phyloP scores from a whole-genome alignment of 1,140 invertebrate genomes.

The Drosophila virilis region DNA sequence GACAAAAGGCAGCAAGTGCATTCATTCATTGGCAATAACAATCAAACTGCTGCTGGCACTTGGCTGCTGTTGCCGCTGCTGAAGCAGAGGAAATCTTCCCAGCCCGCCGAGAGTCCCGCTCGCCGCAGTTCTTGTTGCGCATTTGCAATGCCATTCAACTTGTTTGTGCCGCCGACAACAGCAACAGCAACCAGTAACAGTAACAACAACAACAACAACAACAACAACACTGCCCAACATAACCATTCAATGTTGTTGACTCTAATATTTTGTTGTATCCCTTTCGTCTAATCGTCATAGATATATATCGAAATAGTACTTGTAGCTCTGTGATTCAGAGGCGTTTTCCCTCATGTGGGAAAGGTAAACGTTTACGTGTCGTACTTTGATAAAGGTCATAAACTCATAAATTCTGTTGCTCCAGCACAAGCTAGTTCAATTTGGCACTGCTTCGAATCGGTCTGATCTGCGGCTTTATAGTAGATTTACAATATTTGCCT shows the following conservation, averaged over 20 bases:
- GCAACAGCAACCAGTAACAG: slow-evolving; percentile 16
- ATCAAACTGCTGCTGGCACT: slow-evolving; percentile 76
- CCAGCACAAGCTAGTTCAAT: slow-evolving; percentile 37
- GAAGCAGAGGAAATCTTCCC: slow-evolving; percentile 2
- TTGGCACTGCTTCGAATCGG: slow-evolving; percentile 55
- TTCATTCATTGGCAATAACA: slow-evolving; percentile 82
- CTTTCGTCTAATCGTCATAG: slow-evolving; percentile 40
- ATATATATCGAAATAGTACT: slow-evolving; percentile 42
- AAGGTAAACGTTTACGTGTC: slow-evolving; percentile 65
- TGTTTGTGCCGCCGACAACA: slow-evolving; percentile 47
- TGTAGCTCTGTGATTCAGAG: not conserved
- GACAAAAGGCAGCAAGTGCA: slow-evolving; percentile 64
- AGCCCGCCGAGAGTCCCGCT: not conserved
- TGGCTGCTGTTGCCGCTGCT: slow-evolving; percentile 33
- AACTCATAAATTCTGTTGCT: slow-evolving; percentile 22
- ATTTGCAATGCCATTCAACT: slow-evolving; percentile 78
- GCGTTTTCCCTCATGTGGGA: slow-evolving; percentile 54
- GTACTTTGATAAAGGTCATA: slow-evolving; percentile 62
- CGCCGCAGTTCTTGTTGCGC: slow-evolving; percentile 52
- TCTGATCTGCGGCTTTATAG: slow-evolving; percentile 43
- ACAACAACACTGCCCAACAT: slow-evolving; percentile 33
- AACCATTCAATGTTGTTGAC: slow-evolving; percentile 60
- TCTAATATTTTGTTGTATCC: slow-evolving; percentile 68
- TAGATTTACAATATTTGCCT: slow-evolving; percentile 70
- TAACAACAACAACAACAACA: not conserved